phyloP scores from a whole-genome alignment of 2,888 invertebrate species.

The Auanema sp. region DNA sequence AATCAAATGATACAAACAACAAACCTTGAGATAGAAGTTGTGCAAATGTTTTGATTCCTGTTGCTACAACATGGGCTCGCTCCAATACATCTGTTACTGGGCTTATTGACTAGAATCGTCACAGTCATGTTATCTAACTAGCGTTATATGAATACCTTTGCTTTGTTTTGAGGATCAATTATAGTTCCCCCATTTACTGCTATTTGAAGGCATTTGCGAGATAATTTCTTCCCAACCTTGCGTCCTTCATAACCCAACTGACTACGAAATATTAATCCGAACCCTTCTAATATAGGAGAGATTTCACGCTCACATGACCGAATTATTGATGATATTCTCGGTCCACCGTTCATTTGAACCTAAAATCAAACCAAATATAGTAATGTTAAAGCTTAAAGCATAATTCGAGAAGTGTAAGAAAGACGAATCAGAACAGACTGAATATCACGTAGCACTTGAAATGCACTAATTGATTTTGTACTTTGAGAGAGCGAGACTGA shows the following conservation, averaged over 20 bases:
- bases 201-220: conserved; percentile 35
- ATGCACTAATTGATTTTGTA: too few relatives aligned
- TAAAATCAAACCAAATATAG: not conserved
- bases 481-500: too few relatives aligned
- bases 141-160: not conserved
- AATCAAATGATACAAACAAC: conserved; percentile 9
- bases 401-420: too few relatives aligned
- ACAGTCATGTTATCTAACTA: too few relatives aligned
- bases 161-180: conserved; percentile 35
- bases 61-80: conserved; percentile 40
- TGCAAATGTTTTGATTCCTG: conserved; percentile 50
- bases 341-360: too few relatives aligned
- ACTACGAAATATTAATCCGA: conserved; percentile 44
- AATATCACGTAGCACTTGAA: too few relatives aligned
- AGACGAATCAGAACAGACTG: too few relatives aligned
- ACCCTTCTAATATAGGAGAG: conserved; percentile 37
- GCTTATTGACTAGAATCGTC: not conserved
- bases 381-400: too few relatives aligned
- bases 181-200: conserved; percentile 46
- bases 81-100: conserved; percentile 19
- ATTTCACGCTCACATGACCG: conserved; percentile 42
- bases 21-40: conserved; percentile 43
- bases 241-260: conserved; percentile 59
- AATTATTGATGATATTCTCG: conserved; percentile 23
- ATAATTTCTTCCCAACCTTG: conserved; percentile 34